These are phyloP conservation scores for Zeus faber DNA, from an alignment of 2,113 vertebrate genomes.

Conservation along the genomic window DNA sequence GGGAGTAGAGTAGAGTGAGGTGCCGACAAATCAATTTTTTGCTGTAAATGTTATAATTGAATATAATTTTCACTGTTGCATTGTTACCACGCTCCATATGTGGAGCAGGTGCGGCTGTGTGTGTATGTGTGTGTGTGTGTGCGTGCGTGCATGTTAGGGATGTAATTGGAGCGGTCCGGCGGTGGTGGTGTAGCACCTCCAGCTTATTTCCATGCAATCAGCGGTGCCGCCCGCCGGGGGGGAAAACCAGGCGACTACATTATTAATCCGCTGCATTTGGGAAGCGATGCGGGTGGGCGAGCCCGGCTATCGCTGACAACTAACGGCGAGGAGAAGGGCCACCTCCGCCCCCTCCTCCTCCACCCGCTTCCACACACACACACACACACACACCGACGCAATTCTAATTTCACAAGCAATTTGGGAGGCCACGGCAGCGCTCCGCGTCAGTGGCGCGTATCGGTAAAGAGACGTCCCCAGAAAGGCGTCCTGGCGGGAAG, in stretches of 20 bases:
- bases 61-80: too few species aligned
- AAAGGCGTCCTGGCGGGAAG: too few species aligned
- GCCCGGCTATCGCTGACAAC: conserved; percentile 17
- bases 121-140: conserved; percentile 3
- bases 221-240: conserved; percentile 3
- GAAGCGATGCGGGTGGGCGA: conserved; percentile 29
- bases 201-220: conserved; percentile 33
- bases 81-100: too few species aligned
- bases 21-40: too few species aligned
- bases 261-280: conserved; percentile 38
- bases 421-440: conserved; percentile 2
- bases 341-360: not conserved
- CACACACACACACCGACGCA: too few species aligned
- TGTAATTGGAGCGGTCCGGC: conserved; percentile 1
- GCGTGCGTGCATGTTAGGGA: not conserved
- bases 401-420: conserved; percentile 34
- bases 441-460: not conserved
- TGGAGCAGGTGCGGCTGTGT: not conserved
- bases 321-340: not conserved
- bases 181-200: not conserved
- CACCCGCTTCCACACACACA: too few species aligned
- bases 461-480: not conserved
- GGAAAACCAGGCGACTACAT: conserved; percentile 21
- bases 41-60: too few species aligned
- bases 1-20: too few species aligned